Conservation (phyloP, 2,888 invertebrate species). For the Shargacucullia verbasci region DNA sequence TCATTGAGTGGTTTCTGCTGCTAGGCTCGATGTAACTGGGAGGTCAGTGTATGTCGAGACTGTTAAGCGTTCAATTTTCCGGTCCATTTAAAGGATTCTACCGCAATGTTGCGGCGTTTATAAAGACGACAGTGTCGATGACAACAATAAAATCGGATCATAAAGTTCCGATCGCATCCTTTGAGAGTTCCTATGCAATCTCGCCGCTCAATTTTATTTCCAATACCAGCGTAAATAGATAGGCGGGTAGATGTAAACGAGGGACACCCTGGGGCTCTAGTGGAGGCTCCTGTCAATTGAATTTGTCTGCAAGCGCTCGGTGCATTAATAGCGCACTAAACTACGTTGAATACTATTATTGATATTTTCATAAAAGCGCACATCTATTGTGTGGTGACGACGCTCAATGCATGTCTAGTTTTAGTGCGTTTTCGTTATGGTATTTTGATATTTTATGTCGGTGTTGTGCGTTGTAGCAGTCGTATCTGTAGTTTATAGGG, state of each 20-base stretch:
- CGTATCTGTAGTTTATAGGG: conserved; percentile 68
- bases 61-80: conserved; percentile 68
- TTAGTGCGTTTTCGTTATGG: conserved; percentile 74
- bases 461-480: conserved; percentile 64
- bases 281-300: conserved; percentile 86
- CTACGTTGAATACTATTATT: conserved; percentile 82
- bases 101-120: conserved; percentile 68
- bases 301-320: conserved; percentile 87
- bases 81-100: conserved; percentile 61
- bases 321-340: conserved; percentile 85
- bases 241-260: conserved; percentile 81
- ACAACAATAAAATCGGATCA: conserved; percentile 82
- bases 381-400: conserved; percentile 73
- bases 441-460: conserved; percentile 74
- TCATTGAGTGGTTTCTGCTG: conserved; percentile 35
- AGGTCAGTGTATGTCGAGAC: conserved; percentile 54
- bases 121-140: conserved; percentile 75
- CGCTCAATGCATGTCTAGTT: conserved; percentile 71
- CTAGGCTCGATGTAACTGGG: conserved; percentile 23
- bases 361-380: conserved; percentile 81
- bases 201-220: conserved; percentile 84
- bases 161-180: conserved; percentile 81
- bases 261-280: conserved; percentile 80
- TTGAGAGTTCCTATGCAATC: conserved; percentile 81
- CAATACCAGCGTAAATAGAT: conserved; percentile 83